phyloP scores from a whole-genome alignment of 2,797 vertebrate species.

The Caiman crocodilus region DNA sequence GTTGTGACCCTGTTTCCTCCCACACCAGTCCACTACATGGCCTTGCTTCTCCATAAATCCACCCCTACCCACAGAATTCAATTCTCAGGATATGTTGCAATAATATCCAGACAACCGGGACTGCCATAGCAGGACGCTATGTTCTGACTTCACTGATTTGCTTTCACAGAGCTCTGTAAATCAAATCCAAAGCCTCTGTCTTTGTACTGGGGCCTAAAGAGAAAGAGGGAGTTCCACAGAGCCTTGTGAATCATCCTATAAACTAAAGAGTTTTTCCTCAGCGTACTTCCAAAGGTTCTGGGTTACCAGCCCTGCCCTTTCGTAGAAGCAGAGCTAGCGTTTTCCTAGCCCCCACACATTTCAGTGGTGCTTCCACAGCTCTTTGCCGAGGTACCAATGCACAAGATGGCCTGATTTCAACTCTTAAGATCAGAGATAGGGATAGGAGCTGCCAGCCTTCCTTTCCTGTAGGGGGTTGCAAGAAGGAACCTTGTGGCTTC shows the following conservation, averaged over 20 bases:
- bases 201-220: not conserved
- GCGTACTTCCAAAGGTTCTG: not conserved
- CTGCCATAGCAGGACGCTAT: not conserved
- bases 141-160: not conserved
- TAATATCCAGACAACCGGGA: not conserved
- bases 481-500: not conserved
- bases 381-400: not conserved
- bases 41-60: not conserved
- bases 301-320: not conserved
- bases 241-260: not conserved
- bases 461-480: not conserved
- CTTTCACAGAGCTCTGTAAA: not conserved
- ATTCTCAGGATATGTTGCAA: not conserved
- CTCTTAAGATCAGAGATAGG: not conserved
- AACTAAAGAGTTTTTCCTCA: not conserved
- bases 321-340: not conserved
- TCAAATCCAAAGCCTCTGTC: not conserved
- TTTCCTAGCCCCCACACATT: not conserved
- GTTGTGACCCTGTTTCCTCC: not conserved
- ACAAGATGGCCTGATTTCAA: not conserved
- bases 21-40: fast-evolving
- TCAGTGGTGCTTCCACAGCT: not conserved
- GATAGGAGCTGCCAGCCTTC: not conserved
- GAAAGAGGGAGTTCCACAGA: not conserved
- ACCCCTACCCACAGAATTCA: not conserved